Conservation (phyloP, 2,888 invertebrate genomes). For the Monochamus alternatus region DNA sequence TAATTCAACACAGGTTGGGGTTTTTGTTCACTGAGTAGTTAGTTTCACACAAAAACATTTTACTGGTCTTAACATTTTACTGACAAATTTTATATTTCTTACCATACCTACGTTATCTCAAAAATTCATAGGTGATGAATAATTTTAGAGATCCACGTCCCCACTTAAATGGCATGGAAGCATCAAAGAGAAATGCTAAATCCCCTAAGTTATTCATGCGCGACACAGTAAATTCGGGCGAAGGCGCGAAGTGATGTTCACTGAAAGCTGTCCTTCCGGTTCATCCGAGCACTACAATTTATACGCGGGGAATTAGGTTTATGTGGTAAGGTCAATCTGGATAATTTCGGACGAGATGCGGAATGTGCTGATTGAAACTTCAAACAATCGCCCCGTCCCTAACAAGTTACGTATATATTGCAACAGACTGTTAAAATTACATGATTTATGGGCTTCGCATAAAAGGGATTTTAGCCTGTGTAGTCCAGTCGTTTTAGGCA, state of each 20-base stretch:
- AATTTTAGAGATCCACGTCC: not conserved
- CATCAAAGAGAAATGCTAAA: conserved; percentile 1
- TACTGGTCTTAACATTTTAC: too few species aligned
- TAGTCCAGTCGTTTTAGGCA: too few species aligned
- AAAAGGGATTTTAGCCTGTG: not conserved
- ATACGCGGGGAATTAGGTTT: conserved; percentile 8
- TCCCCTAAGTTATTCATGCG: conserved; percentile 1
- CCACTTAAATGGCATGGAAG: not conserved
- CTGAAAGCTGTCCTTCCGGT: conserved; percentile 12
- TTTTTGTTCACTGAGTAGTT: too few species aligned
- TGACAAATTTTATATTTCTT: too few species aligned
- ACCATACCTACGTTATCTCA: too few species aligned
- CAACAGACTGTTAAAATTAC: conserved; percentile 1
- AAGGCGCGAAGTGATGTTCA: not conserved
- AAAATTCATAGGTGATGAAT: not conserved
- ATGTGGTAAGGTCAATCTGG: conserved; percentile 6
- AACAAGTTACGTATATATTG: conserved; percentile 2
- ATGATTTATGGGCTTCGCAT: not conserved
- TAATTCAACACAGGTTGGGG: too few species aligned
- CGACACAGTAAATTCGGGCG: conserved; percentile 2
- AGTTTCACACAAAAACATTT: too few species aligned
- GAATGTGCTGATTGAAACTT: conserved; percentile 5
- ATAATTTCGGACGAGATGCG: conserved; percentile 1
- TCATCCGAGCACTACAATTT: conserved; percentile 10
- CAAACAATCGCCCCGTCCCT: not conserved